A percentile compares a stretch with the other conserved stretches of the same genome.
phyloP scores from a whole-genome alignment of 2,797 vertebrate species.

The Ispidina lecontei region DNA sequence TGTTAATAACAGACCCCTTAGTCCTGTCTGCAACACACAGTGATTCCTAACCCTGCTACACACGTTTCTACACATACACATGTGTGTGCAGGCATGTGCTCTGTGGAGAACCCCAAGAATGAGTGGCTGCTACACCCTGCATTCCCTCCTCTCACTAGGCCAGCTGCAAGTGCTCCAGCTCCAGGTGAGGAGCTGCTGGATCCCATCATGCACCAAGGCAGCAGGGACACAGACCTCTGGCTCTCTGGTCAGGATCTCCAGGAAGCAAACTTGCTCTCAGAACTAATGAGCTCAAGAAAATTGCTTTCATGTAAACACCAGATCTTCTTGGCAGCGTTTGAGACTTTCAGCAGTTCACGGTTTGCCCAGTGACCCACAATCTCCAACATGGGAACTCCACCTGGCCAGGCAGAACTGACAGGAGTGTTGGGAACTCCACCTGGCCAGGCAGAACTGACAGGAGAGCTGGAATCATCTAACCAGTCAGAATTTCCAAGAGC shows the following conservation, averaged over 20 bases:
- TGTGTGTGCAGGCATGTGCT: rapidly evolving
- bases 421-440: background rate
- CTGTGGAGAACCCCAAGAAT: background rate
- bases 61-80: rapidly evolving
- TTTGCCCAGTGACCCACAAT: background rate
- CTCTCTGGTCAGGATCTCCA: background rate
- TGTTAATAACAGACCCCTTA: background rate
- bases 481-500: background rate
- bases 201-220: background rate
- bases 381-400: background rate
- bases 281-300: background rate
- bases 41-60: background rate
- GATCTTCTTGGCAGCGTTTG: background rate
- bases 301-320: background rate
- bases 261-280: background rate
- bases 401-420: background rate
- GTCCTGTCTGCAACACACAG: background rate
- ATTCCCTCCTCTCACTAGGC: background rate
- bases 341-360: background rate
- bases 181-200: background rate
- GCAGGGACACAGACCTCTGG: background rate
- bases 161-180: background rate
- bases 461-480: background rate
- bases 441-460: background rate
- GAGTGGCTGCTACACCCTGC: background rate